Conservation (phyloP, 2,888 invertebrate species). For the Spodoptera littoralis region DNA sequence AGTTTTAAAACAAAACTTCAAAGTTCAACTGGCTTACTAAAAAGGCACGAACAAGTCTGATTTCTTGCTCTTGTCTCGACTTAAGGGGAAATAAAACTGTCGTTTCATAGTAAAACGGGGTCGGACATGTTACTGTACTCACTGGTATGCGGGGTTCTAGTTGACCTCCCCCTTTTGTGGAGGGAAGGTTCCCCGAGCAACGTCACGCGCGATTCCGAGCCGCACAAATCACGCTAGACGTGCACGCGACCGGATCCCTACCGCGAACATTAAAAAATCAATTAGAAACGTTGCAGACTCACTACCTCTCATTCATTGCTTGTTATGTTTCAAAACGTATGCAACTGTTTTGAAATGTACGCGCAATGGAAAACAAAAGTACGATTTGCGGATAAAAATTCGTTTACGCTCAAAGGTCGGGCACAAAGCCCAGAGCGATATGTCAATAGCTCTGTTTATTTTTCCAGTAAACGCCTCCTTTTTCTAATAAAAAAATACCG, state of each 20-base stretch:
- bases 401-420: constrained; percentile 39
- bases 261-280: constrained; percentile 61
- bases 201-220: constrained; percentile 84
- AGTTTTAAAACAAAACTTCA: constrained; percentile 17
- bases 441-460: constrained; percentile 85
- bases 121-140: constrained; percentile 83
- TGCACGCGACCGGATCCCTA: constrained; percentile 76
- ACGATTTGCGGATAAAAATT: constrained; percentile 2
- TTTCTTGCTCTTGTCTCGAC: constrained; percentile 71
- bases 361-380: constrained; percentile 54
- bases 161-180: constrained; percentile 72
- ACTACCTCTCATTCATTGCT: constrained; percentile 47
- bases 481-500: constrained; percentile 81
- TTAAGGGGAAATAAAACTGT: constrained; percentile 82
- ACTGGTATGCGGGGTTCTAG: constrained; percentile 79
- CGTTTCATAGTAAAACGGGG: constrained; percentile 83
- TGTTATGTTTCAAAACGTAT: not conserved
- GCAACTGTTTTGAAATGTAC: not conserved
- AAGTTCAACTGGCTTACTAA: constrained; percentile 45
- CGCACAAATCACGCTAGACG: constrained; percentile 85
- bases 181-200: constrained; percentile 76
- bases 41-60: constrained; percentile 65
- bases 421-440: constrained; percentile 69
- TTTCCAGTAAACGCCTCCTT: constrained; percentile 78
- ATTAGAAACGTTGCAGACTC: constrained; percentile 49